A percentile compares a stretch with the other conserved stretches of the same genome.
Evolutionary conservation across 2,797 vertebrate species (phyloP).

Genomic region (Phrynocephalus forsythii): DNA sequence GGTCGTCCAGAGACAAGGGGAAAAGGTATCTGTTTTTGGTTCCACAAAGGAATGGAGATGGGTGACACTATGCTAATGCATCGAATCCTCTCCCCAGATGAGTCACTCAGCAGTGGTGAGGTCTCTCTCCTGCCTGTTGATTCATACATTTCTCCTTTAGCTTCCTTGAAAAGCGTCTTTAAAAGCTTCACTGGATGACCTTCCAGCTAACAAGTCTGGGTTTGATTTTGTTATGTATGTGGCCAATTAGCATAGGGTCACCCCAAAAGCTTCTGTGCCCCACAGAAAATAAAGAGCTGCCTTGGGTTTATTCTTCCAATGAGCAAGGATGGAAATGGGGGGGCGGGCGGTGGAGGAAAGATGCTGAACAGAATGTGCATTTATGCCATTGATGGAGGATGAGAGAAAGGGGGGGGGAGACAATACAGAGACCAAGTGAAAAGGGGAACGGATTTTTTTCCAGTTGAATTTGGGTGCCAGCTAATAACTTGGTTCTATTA

Average conservation of each 20-base stretch:
- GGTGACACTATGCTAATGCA: conserved; percentile 75
- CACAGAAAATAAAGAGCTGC: conserved; percentile 6
- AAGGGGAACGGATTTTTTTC: too few species aligned
- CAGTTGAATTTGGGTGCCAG: too few species aligned
- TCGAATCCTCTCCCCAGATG: conserved; percentile 60
- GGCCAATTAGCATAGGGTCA: conserved; percentile 71
- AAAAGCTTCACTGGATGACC: conserved; percentile 61
- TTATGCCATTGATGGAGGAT: conserved; percentile 22
- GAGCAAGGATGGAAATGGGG: background rate
- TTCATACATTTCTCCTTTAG: conserved; percentile 62
- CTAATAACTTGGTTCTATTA: too few species aligned
- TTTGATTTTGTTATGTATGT: conserved; percentile 64
- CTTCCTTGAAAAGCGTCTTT: conserved; percentile 38
- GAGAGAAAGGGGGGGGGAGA: background rate
- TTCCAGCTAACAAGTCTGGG: conserved; percentile 54
- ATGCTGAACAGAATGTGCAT: background rate
- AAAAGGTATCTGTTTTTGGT: conserved; percentile 44
- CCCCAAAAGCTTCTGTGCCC: conserved; percentile 39
- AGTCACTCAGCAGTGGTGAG: conserved; percentile 64
- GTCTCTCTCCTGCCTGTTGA: conserved; percentile 74
- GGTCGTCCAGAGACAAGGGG: conserved; percentile 57
- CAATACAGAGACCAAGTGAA: conserved; percentile 35
- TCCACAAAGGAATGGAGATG: conserved; percentile 52
- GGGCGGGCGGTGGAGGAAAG: background rate
- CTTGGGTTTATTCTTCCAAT: conserved; percentile 24